Evolutionary conservation across 2,797 vertebrate genomes (phyloP).

Genomic region (Kryptolebias ocellatus): DNA sequence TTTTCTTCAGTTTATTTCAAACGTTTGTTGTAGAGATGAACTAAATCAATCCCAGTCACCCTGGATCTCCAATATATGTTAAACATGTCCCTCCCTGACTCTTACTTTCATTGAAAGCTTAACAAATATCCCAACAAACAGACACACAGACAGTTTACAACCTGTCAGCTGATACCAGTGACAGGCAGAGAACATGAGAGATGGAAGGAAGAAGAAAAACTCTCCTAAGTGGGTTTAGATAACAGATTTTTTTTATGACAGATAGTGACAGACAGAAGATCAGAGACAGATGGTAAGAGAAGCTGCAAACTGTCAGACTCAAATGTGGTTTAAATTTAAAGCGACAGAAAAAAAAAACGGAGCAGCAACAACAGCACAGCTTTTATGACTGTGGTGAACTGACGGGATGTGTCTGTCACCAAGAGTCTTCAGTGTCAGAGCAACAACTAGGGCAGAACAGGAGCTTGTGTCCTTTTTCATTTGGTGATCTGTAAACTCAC

Average conservation of each 20-base stretch:
- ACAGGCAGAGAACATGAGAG: conserved; percentile 22
- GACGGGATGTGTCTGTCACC: conserved; percentile 9
- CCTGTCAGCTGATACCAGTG: conserved; percentile 39
- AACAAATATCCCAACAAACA: conserved; percentile 19
- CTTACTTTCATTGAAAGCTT: conserved; percentile 7
- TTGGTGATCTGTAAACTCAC: conserved; percentile 6
- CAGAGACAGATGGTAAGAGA: conserved; percentile 29
- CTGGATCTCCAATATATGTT: conserved; percentile 7
- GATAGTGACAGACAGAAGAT: conserved; percentile 40
- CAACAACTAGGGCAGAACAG: conserved; percentile 6
- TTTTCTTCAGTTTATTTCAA: neutral
- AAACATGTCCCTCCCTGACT: neutral
- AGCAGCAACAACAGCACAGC: conserved; percentile 16
- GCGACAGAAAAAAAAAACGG: conserved; percentile 15
- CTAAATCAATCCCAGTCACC: neutral
- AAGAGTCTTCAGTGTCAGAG: conserved; percentile 15
- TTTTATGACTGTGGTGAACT: conserved; percentile 25
- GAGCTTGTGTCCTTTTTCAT: conserved; percentile 3
- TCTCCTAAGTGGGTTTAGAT: conserved; percentile 35
- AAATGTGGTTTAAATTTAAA: conserved; percentile 31
- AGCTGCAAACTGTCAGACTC: conserved; percentile 35
- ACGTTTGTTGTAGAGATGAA: neutral
- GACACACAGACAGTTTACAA: conserved; percentile 44
- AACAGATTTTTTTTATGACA: conserved; percentile 36
- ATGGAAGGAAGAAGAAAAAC: conserved; percentile 18